phyloP scores from a whole-genome alignment of 2,113 vertebrate species.

The Eulemur macaco region DNA sequence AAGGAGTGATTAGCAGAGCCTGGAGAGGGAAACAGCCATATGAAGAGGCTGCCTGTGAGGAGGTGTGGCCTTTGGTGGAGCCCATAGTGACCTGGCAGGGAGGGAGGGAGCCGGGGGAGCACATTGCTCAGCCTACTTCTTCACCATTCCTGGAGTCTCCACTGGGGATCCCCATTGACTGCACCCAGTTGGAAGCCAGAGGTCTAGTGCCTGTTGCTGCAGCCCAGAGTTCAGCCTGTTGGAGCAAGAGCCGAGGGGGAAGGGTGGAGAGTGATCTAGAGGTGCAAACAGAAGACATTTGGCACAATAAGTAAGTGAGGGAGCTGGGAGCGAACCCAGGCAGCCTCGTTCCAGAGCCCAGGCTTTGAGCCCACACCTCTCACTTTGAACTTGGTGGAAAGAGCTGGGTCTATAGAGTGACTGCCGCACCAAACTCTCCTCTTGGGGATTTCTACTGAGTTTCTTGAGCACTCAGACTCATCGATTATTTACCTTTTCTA shows the following conservation, averaged over 20 bases:
- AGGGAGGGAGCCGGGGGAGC: neutral
- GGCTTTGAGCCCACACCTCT: neutral
- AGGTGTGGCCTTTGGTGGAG: neutral
- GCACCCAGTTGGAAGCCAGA: neutral
- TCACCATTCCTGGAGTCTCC: neutral
- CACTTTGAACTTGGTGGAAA: neutral
- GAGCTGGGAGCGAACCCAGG: neutral
- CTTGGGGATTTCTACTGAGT: neutral
- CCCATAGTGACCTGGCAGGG: neutral
- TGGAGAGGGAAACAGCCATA: neutral
- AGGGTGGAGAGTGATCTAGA: neutral
- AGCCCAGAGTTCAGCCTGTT: neutral
- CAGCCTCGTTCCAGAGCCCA: neutral
- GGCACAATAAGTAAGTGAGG: no score
- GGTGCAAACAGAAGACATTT: neutral
- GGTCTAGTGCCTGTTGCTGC: no score
- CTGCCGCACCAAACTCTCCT: neutral
- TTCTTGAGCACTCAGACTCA: neutral
- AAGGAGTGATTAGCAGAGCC: neutral
- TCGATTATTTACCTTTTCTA: slow-evolving; percentile 44
- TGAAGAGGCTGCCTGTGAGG: neutral
- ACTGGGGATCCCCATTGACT: rapidly evolving
- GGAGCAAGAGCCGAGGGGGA: neutral
- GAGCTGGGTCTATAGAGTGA: neutral
- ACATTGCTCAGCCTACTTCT: neutral